Evolutionary conservation across 2,113 vertebrate species (phyloP), one percentile per base, ranked within the genome.

Genomic region (Empidonax alnorum): DNA sequence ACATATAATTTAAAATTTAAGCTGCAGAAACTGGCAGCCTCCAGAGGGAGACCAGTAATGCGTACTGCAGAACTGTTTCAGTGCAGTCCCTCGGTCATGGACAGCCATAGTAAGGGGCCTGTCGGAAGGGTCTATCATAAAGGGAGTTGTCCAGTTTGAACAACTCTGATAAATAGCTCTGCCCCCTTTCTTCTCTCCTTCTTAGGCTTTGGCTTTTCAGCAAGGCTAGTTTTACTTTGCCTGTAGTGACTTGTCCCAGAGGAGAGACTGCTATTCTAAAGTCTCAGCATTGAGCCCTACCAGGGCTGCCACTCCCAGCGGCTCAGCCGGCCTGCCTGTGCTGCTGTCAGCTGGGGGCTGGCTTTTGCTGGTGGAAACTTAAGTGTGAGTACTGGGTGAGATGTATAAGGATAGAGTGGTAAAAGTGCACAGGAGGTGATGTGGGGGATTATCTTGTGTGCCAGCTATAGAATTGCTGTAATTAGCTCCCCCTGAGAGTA

Each of bases 371-470:
- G 1, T 71, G 41, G 19, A 72, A 37, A 28, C 59, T 87, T 76
- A 53, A 18, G 14, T 3, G 1, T 39, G 31, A 53, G n/a, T 65
- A 18, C 15, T 19, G 17, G 31, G 22, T 7, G 3, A 73, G 50
- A 50, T 50, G 42, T 13, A 1, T 16, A 37, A 78, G 61, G 35
- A 73, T 21, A 20, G 41, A 33, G 56, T 15, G 23, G 35, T 89
- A 33, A 11, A 44, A 80, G 47, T 49, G 67, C 42, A 13, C 5
- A 55, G 65, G 46, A 65, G 61, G 77, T 55, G 65, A 53, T 3
- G 1, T 24, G 35, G n/a, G 44, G 69, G 53, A 41, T 75, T 79
- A 20, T 41, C 31, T 58, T 1, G 0, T 0, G 3, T 0, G 0
- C 35, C 44, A 58, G 65, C 55, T 89, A n/a, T 63, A n/a, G 84